Base-by-base conservation (phyloP, 2,797 vertebrate species). In the Heterohyrax brucei region DNA sequence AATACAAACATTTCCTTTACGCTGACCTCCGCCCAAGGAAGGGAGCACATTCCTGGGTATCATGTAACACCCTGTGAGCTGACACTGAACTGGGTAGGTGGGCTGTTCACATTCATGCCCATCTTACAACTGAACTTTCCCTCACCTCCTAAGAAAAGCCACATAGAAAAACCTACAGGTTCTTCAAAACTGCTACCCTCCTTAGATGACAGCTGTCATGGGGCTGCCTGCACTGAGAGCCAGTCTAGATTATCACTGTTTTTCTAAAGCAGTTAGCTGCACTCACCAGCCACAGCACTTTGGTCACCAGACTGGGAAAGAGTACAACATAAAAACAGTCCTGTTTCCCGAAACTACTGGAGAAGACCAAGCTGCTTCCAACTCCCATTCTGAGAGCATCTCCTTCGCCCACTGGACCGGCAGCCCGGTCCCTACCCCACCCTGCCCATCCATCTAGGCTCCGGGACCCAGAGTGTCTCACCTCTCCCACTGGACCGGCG, bases 181-280 rank as follows among this genome's bases (percentile, higher is more conserved):
- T 89, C 83, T 88, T 95, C 87, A 94, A 90, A 95, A 93, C 75
- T 80, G 86, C 64, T 89, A 6, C 94, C 56, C 59, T 97, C 91
- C 75, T 95, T 78, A 62, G 77, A 93, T n/a, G 59, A 30, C 19
- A 66, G 26, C 19, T 93, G 64, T 73, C 82, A 88, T 77, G 62
- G 68, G 72, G 80, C 0, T 95, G 68, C 80, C 89, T 87, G 24
- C 28, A 39, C 56, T 89, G 64, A n/a, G 66, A 93, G 77, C 80
- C 91, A 39, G 87, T 96, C 94, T 82, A 85, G 50, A 85, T 95
- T 64, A 91, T 84, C 82, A 53, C 53, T 92, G 22, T 87, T 70
- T 91, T 50, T 92, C 94, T 89, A 96, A 91, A 87, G 61, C 62
- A 87, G 59, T 77, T 30, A 94, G 62, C 16, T 13, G 53, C 70